Base-by-base conservation (phyloP, 1,140 invertebrate species). In the Drosophila prosaltans region DNA sequence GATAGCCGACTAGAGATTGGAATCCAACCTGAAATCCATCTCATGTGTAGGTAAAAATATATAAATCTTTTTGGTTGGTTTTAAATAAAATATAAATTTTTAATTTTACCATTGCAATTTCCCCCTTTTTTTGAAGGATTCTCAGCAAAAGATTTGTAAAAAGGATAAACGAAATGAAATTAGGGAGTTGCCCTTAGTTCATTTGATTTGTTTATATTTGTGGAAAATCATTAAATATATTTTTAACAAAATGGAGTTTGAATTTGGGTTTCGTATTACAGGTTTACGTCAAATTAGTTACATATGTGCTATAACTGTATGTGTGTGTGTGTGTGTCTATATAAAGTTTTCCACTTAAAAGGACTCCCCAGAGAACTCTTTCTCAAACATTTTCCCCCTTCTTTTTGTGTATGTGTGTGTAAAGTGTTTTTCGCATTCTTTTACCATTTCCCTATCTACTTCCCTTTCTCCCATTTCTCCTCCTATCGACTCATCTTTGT, bases 261-360 rank as follows among this genome's bases (percentile, higher is more conserved):
- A 26, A 21, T 51, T 51, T 51, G 45, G 24, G 45, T 48, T 48
- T 8, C 45, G 16, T 48, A 48, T 48, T 48, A 48, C 2, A 30
- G 45, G 45, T 51, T 24, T 51, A 51, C 24, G 45, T 24, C 45
- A 51, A 51, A 51, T 51, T 51, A 51, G 45, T 51, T 51, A 51
- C 45, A 51, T 51, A 51, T 51, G 21, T 51, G 26, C 5, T 7
- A 48, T 24, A 48, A 48, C 43, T 21, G 9, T 8, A 48, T 48
- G 1, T 24, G 24, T 6, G 3, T 26, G 8, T 48, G 32, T 8
- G 16, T 16, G 43, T 48, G 45, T 48, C 7, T 51, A 51, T 26
- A 51, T 51, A 51, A 51, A 51, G 45, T 51, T 51, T 51, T 51
- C 39, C 43, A 30, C 72, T 74, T 69, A 41, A 64, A 55, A 40